Base-by-base conservation (phyloP, 2,888 invertebrate genomes). In the Tridacna crocea region DNA sequence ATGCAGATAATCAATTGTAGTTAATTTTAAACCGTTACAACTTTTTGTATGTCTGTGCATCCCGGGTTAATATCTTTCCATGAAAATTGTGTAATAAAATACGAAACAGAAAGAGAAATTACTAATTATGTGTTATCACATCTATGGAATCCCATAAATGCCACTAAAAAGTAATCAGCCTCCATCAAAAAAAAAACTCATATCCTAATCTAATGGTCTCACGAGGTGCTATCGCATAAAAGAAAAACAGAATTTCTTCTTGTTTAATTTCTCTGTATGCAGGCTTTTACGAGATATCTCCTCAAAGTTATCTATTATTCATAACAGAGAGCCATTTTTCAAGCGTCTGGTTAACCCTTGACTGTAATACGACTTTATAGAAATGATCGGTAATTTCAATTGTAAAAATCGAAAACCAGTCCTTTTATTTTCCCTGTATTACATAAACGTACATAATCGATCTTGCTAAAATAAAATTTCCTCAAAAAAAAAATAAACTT, bases 261-360 rank as follows among this genome's bases (percentile, higher is more conserved):
- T 46, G 36, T n/a, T 68, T 68, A 47, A 68, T 68, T 68, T 68
- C 68, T n/a, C 47, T 48, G 19, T 48, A 11, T 68, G 68, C 47
- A 68, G n/a, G 0, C 17, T 17, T 68, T 68, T 68, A 68, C 68
- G 68, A 68, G 68, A 19, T 68, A 47, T 47, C 15, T 36, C 19
- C 13, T 68, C 48, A 15, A 27, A 12, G 68, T 22, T 46, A 68
- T 68, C 46, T 68, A 68, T 68, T 68, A 68, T 68, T 68, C 48
- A 68, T 36, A 68, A 48, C 48, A 3, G 26, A 22, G 68, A 27
- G 65, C 22, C 13, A 24, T 61, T 61, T 61, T 24, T n/a, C n/a
- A 24, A 24, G 22, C 24, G 22, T 61, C 61, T n/a, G 61, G 61
- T 61, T 61, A 24, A 24, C 24, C n/a, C n/a, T 24, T 61, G 24